phyloP scores from a whole-genome alignment of 2,797 vertebrate genomes.

The Erethizon dorsatum region DNA sequence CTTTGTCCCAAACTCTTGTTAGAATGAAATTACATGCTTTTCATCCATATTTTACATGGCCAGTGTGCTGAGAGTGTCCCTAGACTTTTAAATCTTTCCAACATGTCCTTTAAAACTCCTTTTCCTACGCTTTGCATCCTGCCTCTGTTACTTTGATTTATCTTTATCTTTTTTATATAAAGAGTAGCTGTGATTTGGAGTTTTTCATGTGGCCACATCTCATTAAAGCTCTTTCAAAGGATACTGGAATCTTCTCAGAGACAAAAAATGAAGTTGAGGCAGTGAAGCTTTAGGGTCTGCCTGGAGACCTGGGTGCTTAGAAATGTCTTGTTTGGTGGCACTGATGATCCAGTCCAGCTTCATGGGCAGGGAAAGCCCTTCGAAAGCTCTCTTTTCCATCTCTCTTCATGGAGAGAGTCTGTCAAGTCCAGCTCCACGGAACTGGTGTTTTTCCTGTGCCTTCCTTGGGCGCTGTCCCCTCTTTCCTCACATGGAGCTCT shows the following conservation, averaged over 20 bases:
- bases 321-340: not conserved
- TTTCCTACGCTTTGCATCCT: not conserved
- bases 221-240: constrained; percentile 56
- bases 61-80: not conserved
- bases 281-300: not conserved
- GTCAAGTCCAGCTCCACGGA: constrained; percentile 30
- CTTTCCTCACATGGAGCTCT: not conserved
- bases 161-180: constrained; percentile 21
- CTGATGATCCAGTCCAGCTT: not conserved
- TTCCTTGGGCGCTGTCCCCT: constrained; percentile 71
- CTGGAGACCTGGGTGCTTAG: not conserved
- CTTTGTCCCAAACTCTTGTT: constrained; percentile 66
- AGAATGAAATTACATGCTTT: constrained; percentile 62
- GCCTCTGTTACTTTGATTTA: not conserved
- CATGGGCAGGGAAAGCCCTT: constrained; percentile 39
- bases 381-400: not conserved
- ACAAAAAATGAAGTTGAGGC: constrained; percentile 57
- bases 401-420: not conserved
- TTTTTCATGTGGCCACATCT: not conserved
- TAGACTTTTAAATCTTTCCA: not conserved
- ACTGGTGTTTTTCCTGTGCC: constrained; percentile 58
- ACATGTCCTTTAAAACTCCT: not conserved
- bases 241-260: not conserved
- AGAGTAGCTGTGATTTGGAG: not conserved
- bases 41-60: not conserved